Evolutionary conservation across 2,113 vertebrate genomes (phyloP).

Genomic region (Onychostruthus taczanowskii): DNA sequence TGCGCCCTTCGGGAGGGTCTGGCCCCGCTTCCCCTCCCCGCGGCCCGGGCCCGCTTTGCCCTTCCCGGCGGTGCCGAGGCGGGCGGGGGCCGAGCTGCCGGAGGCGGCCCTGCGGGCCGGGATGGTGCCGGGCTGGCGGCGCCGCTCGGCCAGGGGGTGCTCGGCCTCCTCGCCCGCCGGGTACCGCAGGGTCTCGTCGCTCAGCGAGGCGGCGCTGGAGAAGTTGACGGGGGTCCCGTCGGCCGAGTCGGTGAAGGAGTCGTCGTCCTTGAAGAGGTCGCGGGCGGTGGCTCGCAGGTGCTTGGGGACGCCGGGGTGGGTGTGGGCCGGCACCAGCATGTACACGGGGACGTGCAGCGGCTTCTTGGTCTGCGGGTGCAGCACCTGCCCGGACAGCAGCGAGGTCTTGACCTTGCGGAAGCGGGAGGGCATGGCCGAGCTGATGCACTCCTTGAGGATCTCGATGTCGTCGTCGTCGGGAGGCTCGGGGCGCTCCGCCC

Average conservation of each 20-base stretch:
- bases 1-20: not conserved
- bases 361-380: constrained; percentile 79
- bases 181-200: constrained; percentile 90
- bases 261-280: constrained; percentile 80
- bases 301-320: constrained; percentile 71
- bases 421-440: constrained; percentile 91
- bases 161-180: constrained; percentile 71
- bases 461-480: constrained; percentile 89
- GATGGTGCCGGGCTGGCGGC: not conserved
- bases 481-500: constrained; percentile 59
- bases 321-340: constrained; percentile 88
- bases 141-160: constrained; percentile 35
- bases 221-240: constrained; percentile 91
- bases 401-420: constrained; percentile 88
- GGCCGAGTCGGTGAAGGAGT: constrained; percentile 86
- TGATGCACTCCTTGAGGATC: constrained; percentile 94
- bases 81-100: constrained; percentile 4
- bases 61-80: not conserved
- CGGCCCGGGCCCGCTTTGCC: not conserved
- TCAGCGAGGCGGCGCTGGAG: constrained; percentile 89
- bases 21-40: constrained; percentile 49
- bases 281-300: constrained; percentile 67
- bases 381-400: constrained; percentile 79
- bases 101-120: not conserved
- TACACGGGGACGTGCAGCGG: constrained; percentile 86